Evolutionary conservation across 2,888 invertebrate genomes (phyloP).

Genomic region (Cyaniris semiargus): DNA sequence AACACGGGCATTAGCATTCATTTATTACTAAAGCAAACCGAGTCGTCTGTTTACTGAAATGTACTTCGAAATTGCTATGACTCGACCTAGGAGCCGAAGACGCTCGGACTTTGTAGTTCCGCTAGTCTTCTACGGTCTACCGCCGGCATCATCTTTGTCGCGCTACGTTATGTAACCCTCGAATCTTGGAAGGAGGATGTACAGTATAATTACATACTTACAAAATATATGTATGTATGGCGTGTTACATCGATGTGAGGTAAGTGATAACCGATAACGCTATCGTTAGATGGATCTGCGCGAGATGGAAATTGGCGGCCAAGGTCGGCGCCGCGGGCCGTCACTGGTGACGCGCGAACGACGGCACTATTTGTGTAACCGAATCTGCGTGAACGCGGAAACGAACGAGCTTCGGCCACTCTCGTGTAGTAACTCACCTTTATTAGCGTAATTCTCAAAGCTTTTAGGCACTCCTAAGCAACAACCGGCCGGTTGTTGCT

Average conservation of each 20-base stretch:
- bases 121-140: not conserved
- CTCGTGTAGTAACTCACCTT: conserved; percentile 62
- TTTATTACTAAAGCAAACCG: conserved; percentile 1
- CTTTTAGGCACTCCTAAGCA: conserved; percentile 75
- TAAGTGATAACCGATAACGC: not conserved
- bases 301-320: conserved; percentile 46
- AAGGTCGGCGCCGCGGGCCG: conserved; percentile 50
- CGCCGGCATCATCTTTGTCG: not conserved
- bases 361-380: not conserved
- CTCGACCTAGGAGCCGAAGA: not conserved
- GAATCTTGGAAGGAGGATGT: not conserved
- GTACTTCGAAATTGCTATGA: not conserved
- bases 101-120: not conserved
- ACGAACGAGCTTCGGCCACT: not conserved
- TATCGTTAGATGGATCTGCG: conserved; percentile 35
- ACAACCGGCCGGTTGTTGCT: conserved; percentile 78
- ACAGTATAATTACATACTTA: not conserved
- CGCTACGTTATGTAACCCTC: not conserved
- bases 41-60: not conserved
- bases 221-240: not conserved
- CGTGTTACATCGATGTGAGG: not conserved
- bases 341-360: not conserved
- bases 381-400: conserved; percentile 7
- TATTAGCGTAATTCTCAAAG: conserved; percentile 83
- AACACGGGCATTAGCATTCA: not conserved